A percentile compares a stretch with the other conserved stretches of the same genome.
These are phyloP conservation scores for Acyrthosiphon pisum DNA, from an alignment of 1,140 invertebrate species.

Conservation along the genomic window DNA sequence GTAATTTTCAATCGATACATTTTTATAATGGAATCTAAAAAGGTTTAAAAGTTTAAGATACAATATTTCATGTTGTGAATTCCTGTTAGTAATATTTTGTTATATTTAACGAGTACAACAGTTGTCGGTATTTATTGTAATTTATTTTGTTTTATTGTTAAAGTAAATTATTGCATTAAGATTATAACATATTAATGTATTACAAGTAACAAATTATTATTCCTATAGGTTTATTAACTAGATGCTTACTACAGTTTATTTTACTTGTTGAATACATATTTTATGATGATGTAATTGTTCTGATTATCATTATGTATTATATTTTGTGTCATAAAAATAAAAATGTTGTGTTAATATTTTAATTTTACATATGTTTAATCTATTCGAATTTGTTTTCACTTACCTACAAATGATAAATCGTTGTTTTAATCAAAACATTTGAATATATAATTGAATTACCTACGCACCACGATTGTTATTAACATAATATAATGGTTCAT, in stretches of 20 bases:
- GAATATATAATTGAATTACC: background rate
- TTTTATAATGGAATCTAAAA: background rate
- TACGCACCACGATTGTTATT: no score
- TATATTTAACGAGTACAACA: background rate
- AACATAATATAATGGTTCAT: background rate
- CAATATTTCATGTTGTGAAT: background rate
- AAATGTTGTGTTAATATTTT: no score
- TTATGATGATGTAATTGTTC: no score
- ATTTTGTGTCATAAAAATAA: no score
- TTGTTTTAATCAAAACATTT: background rate
- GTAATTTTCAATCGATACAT: background rate
- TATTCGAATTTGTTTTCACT: no score
- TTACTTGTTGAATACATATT: no score
- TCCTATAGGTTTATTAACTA: background rate
- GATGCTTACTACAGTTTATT: no score
- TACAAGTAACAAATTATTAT: background rate
- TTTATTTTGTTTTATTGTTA: background rate
- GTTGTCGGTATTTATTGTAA: background rate
- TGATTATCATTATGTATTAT: no score
- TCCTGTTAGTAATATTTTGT: background rate
- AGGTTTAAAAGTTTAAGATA: background rate
- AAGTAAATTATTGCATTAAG: background rate
- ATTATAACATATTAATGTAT: background rate
- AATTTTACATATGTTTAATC: no score
- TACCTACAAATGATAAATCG: background rate